Evolutionary conservation across 1,140 invertebrate genomes (phyloP).

Genomic region (Hormaphis cornu): DNA sequence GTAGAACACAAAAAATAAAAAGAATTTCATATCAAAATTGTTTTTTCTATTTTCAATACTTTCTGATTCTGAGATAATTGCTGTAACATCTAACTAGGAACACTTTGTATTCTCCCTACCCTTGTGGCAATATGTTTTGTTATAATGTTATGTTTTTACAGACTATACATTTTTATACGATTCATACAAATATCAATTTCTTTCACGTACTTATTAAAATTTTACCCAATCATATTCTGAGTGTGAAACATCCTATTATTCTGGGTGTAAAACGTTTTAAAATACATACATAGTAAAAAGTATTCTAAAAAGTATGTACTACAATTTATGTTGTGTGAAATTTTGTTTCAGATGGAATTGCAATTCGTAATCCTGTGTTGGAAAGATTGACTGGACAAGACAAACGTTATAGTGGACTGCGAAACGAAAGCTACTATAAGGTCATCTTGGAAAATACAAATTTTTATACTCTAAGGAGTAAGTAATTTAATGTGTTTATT

Average conservation of each 20-base stretch:
- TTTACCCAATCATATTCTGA: neutral
- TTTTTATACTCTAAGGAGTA: neutral
- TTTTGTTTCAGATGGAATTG: constrained; percentile 34
- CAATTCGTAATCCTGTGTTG: constrained; percentile 63
- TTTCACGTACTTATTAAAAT: neutral
- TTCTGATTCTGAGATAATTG: too few species aligned
- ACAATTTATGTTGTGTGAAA: too few species aligned
- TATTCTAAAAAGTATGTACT: too few species aligned
- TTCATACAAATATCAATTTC: neutral
- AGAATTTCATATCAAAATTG: too few species aligned
- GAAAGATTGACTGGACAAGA: constrained; percentile 68
- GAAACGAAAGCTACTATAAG: constrained; percentile 77
- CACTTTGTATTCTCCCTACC: too few species aligned
- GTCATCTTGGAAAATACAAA: constrained; percentile 36
- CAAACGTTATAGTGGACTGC: constrained; percentile 44
- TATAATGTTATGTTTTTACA: too few species aligned
- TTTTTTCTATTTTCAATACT: too few species aligned
- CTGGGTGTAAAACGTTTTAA: neutral
- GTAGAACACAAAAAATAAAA: too few species aligned
- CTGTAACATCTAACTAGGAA: too few species aligned
- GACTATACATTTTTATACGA: too few species aligned
- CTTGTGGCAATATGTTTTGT: too few species aligned
- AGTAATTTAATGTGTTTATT: neutral
- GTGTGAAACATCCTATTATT: neutral
- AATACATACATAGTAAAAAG: too few species aligned